phyloP scores from a whole-genome alignment of 2,113 vertebrate species.

The Pardalotus punctatus region DNA sequence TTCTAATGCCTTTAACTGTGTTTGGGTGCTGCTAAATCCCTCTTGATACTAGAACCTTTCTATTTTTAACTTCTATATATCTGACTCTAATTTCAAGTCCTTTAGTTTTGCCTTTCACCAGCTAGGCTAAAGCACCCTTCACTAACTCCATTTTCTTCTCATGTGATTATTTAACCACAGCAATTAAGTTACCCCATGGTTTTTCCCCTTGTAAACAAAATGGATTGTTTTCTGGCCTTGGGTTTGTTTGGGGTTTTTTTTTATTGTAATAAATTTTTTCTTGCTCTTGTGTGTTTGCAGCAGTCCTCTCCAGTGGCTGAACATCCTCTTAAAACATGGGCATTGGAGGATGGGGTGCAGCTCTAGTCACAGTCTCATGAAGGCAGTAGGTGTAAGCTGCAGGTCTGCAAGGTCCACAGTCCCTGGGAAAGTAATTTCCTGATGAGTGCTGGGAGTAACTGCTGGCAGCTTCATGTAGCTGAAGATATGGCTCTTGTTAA shows the following conservation, averaged over 20 bases:
- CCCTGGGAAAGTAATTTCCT: background rate
- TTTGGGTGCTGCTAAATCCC: background rate
- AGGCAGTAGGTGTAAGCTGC: background rate
- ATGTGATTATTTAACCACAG: background rate
- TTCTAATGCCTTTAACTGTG: background rate
- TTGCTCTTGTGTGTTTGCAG: accelerated
- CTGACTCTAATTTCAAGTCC: background rate
- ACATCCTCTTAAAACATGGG: background rate
- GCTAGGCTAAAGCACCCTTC: background rate
- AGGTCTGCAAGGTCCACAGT: background rate
- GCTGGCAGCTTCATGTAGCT: background rate
- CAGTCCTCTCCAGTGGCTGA: background rate
- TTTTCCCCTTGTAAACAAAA: background rate
- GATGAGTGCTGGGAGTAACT: background rate
- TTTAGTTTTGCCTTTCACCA: background rate
- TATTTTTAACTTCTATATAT: background rate
- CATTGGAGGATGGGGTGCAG: accelerated
- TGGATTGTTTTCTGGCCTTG: background rate
- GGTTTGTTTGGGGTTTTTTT: background rate
- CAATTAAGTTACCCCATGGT: background rate
- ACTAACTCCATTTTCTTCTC: background rate
- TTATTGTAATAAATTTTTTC: background rate
- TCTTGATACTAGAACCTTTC: background rate
- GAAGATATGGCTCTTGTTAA: background rate
- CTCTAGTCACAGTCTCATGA: background rate